Evolutionary conservation across 64 coral and sea anemone genomes (phyloP).

Genomic region (Actinia equina): DNA sequence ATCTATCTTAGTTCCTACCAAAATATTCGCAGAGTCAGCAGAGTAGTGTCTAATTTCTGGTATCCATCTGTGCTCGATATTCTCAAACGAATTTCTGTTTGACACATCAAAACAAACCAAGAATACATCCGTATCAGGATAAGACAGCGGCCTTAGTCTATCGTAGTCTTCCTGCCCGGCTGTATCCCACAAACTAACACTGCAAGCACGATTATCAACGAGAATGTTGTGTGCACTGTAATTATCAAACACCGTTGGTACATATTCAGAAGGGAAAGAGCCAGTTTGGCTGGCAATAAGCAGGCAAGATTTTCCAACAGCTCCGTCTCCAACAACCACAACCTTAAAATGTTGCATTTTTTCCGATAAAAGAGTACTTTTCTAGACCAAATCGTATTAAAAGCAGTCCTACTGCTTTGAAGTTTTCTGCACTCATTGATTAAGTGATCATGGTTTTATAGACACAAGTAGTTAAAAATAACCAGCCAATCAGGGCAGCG

Average conservation of each 20-base stretch:
- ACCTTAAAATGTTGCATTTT: constrained; percentile 42
- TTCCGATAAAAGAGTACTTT: not conserved
- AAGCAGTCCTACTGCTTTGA: not conserved
- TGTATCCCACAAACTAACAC: constrained; percentile 72
- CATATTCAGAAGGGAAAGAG: constrained; percentile 69
- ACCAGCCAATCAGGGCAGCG: not conserved
- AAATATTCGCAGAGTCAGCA: constrained; percentile 51
- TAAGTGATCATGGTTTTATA: not conserved
- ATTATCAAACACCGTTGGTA: constrained; percentile 95
- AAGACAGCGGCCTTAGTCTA: constrained; percentile 76
- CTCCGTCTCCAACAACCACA: constrained; percentile 72
- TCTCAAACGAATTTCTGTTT: constrained; percentile 70
- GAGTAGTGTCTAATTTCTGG: constrained; percentile 66
- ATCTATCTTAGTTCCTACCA: constrained; percentile 89
- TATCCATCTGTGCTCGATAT: constrained; percentile 70
- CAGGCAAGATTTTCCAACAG: constrained; percentile 72
- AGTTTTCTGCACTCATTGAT: not conserved
- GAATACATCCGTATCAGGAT: constrained; percentile 82
- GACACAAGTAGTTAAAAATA: not conserved
- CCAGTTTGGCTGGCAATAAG: constrained; percentile 45
- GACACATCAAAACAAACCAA: constrained; percentile 90
- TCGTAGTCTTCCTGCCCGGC: constrained; percentile 92
- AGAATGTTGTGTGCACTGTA: constrained; percentile 30
- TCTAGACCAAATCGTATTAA: too few species aligned
- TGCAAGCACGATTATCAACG: constrained; percentile 29